phyloP scores from a whole-genome alignment of 1,140 invertebrate genomes.

The Geopemphigus sp. region DNA sequence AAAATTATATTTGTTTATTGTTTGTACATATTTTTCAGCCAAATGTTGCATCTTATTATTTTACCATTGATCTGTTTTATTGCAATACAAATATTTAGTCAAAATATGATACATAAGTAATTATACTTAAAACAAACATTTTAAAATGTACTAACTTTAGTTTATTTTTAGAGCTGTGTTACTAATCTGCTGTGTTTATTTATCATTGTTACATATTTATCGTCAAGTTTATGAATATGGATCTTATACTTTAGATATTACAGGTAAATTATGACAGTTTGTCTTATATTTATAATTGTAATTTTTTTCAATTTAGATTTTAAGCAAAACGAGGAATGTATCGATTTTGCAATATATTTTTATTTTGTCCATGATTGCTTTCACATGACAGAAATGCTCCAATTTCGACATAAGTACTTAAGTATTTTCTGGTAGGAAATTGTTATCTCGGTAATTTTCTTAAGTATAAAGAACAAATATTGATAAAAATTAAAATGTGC shows the following conservation, averaged over 20 bases:
- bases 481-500: too few species aligned
- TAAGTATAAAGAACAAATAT: too few species aligned
- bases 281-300: too few species aligned
- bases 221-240: slow-evolving; percentile 84
- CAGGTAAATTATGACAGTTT: slow-evolving; percentile 62
- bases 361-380: too few species aligned
- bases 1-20: too few species aligned
- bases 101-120: slow-evolving; percentile 67
- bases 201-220: slow-evolving; percentile 82
- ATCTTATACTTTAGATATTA: slow-evolving; percentile 87
- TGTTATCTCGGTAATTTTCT: too few species aligned
- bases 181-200: slow-evolving; percentile 73
- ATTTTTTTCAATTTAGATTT: too few species aligned
- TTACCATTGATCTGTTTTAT: slow-evolving; percentile 74
- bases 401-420: too few species aligned
- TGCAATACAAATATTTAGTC: slow-evolving; percentile 64
- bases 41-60: slow-evolving; percentile 74
- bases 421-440: too few species aligned
- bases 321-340: too few species aligned
- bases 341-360: too few species aligned
- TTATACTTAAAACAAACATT: slow-evolving; percentile 23
- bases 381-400: too few species aligned
- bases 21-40: slow-evolving; percentile 59
- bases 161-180: slow-evolving; percentile 66
- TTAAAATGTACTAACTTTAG: not conserved